These are phyloP conservation scores for Emberiza fucata DNA, from an alignment of 2,113 vertebrate species.

Conservation along the genomic window DNA sequence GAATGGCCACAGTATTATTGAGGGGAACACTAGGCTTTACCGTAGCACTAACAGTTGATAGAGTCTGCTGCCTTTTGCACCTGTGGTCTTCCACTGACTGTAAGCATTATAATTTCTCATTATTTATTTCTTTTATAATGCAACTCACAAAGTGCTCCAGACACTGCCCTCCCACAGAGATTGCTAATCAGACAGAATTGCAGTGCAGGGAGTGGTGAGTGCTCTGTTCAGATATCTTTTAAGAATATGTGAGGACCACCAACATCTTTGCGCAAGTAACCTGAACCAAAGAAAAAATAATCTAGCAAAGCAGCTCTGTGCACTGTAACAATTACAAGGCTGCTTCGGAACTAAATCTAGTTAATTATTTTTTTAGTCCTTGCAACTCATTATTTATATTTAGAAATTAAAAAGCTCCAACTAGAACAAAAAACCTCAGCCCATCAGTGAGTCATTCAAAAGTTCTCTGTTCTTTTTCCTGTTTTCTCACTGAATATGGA, in stretches of 20 bases:
- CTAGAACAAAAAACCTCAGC: not conserved
- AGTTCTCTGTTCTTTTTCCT: constrained; percentile 51
- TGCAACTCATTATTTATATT: constrained; percentile 12
- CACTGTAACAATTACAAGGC: not conserved
- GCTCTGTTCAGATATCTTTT: not conserved
- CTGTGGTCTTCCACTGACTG: not conserved
- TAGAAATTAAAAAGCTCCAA: constrained; percentile 16
- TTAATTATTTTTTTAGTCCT: not conserved
- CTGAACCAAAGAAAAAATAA: constrained; percentile 15
- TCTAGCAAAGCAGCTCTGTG: not conserved
- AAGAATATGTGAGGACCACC: constrained; percentile 10
- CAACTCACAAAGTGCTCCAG: not conserved
- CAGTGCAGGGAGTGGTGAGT: not conserved
- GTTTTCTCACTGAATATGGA: constrained; percentile 51
- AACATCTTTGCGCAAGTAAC: constrained; percentile 24
- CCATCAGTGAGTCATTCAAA: not conserved
- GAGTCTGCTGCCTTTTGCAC: not conserved
- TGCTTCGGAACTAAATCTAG: not conserved
- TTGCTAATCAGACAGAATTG: not conserved
- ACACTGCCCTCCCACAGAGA: constrained; percentile 8
- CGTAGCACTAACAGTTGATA: not conserved
- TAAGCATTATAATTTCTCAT: not conserved
- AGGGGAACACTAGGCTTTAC: not conserved
- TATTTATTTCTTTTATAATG: not conserved
- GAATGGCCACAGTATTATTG: not conserved